Percentiles rank a stretch among this genome's conserved stretches.
Conservation (phyloP, 1,140 invertebrate species). For the Neuroterus valhalla region DNA sequence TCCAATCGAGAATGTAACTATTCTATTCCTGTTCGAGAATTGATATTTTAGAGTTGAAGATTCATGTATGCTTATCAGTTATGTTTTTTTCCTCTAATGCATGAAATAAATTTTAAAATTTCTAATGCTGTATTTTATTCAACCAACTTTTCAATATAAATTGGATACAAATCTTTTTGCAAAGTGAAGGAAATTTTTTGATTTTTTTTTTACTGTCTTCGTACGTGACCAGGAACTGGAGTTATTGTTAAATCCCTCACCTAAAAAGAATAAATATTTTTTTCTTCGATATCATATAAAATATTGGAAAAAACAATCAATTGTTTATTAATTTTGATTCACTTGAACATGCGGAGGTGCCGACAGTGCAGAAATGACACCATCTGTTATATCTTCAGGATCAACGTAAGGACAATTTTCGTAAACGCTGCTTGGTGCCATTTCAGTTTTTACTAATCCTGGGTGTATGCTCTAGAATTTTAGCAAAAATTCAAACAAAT, state of each 20-base stretch:
- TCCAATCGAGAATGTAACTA: too few relatives aligned
- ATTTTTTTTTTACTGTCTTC: slow-evolving; percentile 22
- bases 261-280: background rate
- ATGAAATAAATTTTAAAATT: too few relatives aligned
- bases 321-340: background rate
- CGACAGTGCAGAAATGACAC: slow-evolving; percentile 20
- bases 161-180: too few relatives aligned
- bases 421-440: slow-evolving; percentile 46
- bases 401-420: slow-evolving; percentile 34
- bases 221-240: background rate
- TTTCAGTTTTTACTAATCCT: slow-evolving; percentile 77
- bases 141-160: too few relatives aligned
- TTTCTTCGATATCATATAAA: too few relatives aligned
- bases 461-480: slow-evolving; percentile 70
- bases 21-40: too few relatives aligned
- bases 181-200: too few relatives aligned
- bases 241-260: background rate
- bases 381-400: slow-evolving; percentile 35
- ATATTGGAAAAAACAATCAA: background rate
- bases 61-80: too few relatives aligned
- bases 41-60: too few relatives aligned
- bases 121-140: too few relatives aligned
- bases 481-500: background rate
- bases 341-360: slow-evolving; percentile 42
- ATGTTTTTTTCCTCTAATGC: too few relatives aligned